Evolutionary conservation across 2,888 invertebrate species (phyloP).

Genomic region (Coelopa pilipes): DNA sequence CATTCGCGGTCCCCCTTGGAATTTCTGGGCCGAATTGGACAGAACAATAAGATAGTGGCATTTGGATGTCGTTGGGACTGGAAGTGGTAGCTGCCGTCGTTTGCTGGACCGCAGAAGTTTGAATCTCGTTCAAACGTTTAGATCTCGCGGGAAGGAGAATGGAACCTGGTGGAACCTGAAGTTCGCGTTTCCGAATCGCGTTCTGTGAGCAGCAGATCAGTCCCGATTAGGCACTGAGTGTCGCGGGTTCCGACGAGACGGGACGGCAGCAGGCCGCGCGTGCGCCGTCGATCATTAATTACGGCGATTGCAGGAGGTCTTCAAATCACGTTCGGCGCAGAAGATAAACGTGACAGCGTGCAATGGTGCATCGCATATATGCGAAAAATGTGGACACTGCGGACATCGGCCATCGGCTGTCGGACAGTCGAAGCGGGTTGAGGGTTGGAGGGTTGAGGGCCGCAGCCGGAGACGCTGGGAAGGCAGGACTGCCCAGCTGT

Average conservation of each 20-base stretch:
- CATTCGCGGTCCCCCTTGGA: too few relatives aligned
- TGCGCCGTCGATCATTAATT: slow-evolving; percentile 31
- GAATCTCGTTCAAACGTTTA: not conserved
- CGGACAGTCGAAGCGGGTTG: slow-evolving; percentile 11
- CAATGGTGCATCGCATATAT: slow-evolving; percentile 5
- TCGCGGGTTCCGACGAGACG: not conserved
- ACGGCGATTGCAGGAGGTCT: slow-evolving; percentile 30
- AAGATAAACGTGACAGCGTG: slow-evolving; percentile 31
- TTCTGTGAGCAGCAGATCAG: not conserved
- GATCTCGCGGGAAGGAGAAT: not conserved
- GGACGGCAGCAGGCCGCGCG: slow-evolving; percentile 17
- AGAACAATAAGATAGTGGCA: too few relatives aligned
- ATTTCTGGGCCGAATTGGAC: too few relatives aligned
- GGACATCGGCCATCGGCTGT: not conserved
- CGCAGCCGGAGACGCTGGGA: too few relatives aligned
- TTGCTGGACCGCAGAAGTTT: not conserved
- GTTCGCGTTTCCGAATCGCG: not conserved
- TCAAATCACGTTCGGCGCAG: slow-evolving; percentile 24
- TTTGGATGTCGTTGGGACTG: too few relatives aligned
- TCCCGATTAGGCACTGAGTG: slow-evolving; percentile 13
- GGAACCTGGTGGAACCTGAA: not conserved
- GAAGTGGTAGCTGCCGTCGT: too few relatives aligned
- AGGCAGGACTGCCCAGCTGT: slow-evolving; percentile 4
- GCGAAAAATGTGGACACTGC: slow-evolving; percentile 1
- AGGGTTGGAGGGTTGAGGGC: not conserved